phyloP scores from a whole-genome alignment of 2,113 vertebrate genomes.

The Camelus dromedarius region DNA sequence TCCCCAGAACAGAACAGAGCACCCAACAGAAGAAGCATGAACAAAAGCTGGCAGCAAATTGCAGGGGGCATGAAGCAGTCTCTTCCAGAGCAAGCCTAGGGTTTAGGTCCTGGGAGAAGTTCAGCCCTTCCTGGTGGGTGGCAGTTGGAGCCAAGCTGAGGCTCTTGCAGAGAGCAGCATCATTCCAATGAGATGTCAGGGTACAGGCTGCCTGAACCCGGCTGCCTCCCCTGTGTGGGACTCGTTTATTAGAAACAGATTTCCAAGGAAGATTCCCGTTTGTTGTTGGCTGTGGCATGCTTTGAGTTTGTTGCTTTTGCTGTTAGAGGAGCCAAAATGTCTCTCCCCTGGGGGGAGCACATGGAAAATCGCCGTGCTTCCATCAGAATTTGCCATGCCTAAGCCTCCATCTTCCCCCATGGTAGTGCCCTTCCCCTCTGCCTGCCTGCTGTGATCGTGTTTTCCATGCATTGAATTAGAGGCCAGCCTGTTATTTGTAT shows the following conservation, averaged over 20 bases:
- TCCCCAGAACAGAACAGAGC: not conserved
- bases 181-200: constrained; percentile 1
- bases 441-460: not conserved
- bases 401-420: not conserved
- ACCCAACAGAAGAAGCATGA: not conserved
- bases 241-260: constrained; percentile 49
- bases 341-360: not conserved
- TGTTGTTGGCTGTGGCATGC: not conserved
- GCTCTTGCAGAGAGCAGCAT: not conserved
- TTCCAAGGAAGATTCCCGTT: constrained; percentile 23
- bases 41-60: constrained; percentile 22
- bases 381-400: constrained; percentile 38
- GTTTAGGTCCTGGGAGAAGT: constrained; percentile 3
- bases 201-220: not conserved
- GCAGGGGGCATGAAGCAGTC: not conserved
- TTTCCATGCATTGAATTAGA: constrained; percentile 28
- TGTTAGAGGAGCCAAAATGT: constrained; percentile 36
- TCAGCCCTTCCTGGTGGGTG: not conserved
- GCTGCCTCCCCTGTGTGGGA: not conserved
- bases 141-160: not conserved
- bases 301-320: constrained; percentile 23
- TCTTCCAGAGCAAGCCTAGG: constrained; percentile 22
- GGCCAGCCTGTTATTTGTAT: constrained; percentile 18
- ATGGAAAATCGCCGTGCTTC: constrained; percentile 1
- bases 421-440: not conserved